phyloP scores from a whole-genome alignment of 92 coral and sea anemone genomes.

The Scolanthus callimorphus region DNA sequence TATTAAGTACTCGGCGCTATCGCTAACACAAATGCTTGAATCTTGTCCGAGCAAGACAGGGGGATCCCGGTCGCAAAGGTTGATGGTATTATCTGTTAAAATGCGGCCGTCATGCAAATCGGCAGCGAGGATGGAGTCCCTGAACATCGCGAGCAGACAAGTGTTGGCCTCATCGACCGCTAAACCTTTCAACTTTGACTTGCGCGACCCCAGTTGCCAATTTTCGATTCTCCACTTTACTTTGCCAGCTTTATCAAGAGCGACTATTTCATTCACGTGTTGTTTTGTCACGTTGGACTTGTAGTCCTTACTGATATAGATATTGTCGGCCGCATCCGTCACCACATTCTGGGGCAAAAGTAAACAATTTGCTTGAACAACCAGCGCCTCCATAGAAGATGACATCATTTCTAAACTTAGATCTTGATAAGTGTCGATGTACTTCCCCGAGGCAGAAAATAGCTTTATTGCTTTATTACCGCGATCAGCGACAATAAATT shows the following conservation, averaged over 20 bases:
- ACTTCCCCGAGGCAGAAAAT: constrained; percentile 32
- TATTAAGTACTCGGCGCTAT: constrained; percentile 30
- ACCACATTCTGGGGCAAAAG: constrained; percentile 57
- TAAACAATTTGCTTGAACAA: constrained; percentile 21
- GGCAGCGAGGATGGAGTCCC: constrained; percentile 31
- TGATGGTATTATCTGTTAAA: constrained; percentile 34
- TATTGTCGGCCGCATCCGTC: constrained; percentile 33
- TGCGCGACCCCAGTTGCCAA: constrained; percentile 16
- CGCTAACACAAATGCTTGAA: constrained; percentile 54
- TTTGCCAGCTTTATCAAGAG: constrained; percentile 33
- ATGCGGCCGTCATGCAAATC: constrained; percentile 27
- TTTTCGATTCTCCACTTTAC: constrained; percentile 55
- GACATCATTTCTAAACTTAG: constrained; percentile 24
- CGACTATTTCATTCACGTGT: constrained; percentile 46
- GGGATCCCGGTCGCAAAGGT: constrained; percentile 3
- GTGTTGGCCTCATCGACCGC: constrained; percentile 50
- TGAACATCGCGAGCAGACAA: constrained; percentile 41
- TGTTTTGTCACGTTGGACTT: constrained; percentile 12
- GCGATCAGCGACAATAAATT: constrained; percentile 33
- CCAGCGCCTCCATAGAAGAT: constrained; percentile 37
- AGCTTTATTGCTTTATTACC: constrained; percentile 26
- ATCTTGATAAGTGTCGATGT: constrained; percentile 35
- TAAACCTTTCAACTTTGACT: constrained; percentile 33
- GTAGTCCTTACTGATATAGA: constrained; percentile 51
- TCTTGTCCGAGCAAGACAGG: constrained; percentile 32